These are phyloP conservation scores for Leptestheria dahalacensis DNA, from an alignment of 1,140 invertebrate species.

Conservation along the genomic window DNA sequence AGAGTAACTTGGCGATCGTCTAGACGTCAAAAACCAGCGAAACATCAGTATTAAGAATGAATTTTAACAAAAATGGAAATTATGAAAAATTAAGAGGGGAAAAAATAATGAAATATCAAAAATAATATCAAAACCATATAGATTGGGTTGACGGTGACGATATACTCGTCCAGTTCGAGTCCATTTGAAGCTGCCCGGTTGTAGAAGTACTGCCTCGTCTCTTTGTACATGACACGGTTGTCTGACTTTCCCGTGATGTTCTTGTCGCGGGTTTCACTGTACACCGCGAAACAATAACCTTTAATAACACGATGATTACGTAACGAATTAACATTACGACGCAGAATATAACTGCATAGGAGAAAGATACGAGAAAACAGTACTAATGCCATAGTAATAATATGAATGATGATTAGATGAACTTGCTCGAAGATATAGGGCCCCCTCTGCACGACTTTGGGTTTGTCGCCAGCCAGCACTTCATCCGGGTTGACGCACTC, in stretches of 20 bases:
- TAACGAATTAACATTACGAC: no score
- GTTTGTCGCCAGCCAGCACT: slow-evolving; percentile 25
- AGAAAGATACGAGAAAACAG: no score
- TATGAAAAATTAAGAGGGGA: no score
- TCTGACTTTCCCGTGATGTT: neutral
- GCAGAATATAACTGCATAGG: no score
- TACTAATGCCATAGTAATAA: no score
- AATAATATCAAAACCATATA: slow-evolving; percentile 1
- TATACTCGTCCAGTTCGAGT: neutral
- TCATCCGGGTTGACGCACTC: slow-evolving; percentile 33
- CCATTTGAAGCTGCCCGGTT: neutral
- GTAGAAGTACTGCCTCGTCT: neutral
- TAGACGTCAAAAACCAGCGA: no score
- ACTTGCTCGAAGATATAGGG: slow-evolving; percentile 27
- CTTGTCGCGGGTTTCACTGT: neutral
- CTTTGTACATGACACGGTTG: neutral
- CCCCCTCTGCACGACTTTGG: slow-evolving; percentile 26
- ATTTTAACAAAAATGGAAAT: no score
- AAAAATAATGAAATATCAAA: neutral
- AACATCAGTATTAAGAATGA: no score
- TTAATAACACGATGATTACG: no score
- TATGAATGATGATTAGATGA: neutral
- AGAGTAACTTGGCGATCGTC: neutral
- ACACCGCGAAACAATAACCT: no score
- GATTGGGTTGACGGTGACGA: slow-evolving; percentile 4